Percentiles rank a stretch among this genome's conserved stretches.
Evolutionary conservation across 2,888 invertebrate species (phyloP).

Genomic region (Athalia circularis): DNA sequence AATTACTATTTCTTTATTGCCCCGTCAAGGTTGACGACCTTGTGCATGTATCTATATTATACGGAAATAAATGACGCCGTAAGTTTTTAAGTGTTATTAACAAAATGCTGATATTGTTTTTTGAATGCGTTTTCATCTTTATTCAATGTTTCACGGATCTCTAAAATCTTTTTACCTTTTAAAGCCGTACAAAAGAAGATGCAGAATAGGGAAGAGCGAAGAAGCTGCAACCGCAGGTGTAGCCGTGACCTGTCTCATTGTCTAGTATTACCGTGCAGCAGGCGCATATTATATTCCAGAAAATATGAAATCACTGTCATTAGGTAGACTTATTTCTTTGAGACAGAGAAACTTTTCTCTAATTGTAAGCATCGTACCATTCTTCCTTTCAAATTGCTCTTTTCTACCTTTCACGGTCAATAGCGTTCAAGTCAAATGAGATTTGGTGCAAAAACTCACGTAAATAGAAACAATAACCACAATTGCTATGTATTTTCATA

Average conservation of each 20-base stretch:
- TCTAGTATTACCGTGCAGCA: background rate
- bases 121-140: background rate
- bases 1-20: background rate
- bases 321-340: background rate
- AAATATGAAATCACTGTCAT: background rate
- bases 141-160: no score
- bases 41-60: background rate
- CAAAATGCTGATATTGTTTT: background rate
- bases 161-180: no score
- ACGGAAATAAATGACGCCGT: background rate
- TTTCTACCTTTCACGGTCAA: no score
- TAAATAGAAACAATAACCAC: no score
- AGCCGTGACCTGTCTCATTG: conserved; percentile 22
- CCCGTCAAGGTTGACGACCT: conserved; percentile 10
- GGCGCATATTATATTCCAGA: background rate
- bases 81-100: background rate
- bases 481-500: no score
- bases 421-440: no score
- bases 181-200: background rate
- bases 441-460: no score
- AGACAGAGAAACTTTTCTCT: background rate
- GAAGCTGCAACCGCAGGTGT: conserved; percentile 31
- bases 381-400: no score
- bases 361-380: background rate
- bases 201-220: background rate